These are phyloP conservation scores for Junonia oenone DNA, from an alignment of 2,888 invertebrate genomes.

Conservation along the genomic window DNA sequence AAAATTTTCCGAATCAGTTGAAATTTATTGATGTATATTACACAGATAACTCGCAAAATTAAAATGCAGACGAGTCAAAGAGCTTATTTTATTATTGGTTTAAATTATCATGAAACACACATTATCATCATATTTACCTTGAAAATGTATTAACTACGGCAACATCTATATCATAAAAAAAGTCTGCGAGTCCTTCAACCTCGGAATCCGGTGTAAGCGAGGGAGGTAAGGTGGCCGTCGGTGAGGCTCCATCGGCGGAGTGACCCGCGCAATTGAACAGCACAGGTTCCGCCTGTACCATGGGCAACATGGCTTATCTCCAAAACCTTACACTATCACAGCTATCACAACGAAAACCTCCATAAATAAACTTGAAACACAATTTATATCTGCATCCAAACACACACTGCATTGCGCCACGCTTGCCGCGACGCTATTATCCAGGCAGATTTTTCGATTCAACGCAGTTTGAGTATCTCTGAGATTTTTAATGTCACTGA, in stretches of 20 bases:
- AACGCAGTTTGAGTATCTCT: slow-evolving; percentile 6
- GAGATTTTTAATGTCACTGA: slow-evolving; percentile 12
- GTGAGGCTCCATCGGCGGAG: slow-evolving; percentile 56
- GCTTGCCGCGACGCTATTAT: slow-evolving; percentile 64
- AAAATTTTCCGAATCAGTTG: no score
- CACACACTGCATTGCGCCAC: slow-evolving; percentile 79
- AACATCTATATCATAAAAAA: slow-evolving; percentile 74
- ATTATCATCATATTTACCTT: slow-evolving; percentile 56
- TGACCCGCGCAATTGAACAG: slow-evolving; percentile 64
- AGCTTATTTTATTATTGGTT: no score
- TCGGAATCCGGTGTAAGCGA: slow-evolving; percentile 69
- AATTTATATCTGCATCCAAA: slow-evolving; percentile 65
- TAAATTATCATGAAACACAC: no score
- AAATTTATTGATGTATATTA: neutral
- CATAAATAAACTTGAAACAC: slow-evolving; percentile 59
- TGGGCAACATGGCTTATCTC: slow-evolving; percentile 68
- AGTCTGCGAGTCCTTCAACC: slow-evolving; percentile 69
- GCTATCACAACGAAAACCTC: slow-evolving; percentile 49
- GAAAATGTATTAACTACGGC: slow-evolving; percentile 63
- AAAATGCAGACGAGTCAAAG: neutral
- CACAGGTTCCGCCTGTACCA: slow-evolving; percentile 70
- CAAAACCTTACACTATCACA: slow-evolving; percentile 51
- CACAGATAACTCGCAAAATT: neutral
- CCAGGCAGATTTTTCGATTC: slow-evolving; percentile 33
- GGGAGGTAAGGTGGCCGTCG: slow-evolving; percentile 67